phyloP scores from a whole-genome alignment of 2,113 vertebrate genomes.

The Corydoras maculifer region DNA sequence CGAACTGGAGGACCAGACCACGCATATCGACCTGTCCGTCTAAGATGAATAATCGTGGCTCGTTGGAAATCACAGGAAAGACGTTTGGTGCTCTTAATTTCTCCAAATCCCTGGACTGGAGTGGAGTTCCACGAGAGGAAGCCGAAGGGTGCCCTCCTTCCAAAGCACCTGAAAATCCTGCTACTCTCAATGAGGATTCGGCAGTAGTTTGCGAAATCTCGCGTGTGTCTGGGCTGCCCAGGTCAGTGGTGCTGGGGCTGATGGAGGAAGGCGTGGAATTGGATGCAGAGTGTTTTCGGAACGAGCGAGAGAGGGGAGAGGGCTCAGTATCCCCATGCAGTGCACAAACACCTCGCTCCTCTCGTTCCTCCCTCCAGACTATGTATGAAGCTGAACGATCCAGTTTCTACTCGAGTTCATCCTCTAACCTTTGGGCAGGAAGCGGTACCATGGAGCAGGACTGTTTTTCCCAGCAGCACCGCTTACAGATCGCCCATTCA shows the following conservation, averaged over 20 bases:
- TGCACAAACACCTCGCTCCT: constrained; percentile 20
- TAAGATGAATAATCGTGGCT: constrained; percentile 64
- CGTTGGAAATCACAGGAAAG: constrained; percentile 61
- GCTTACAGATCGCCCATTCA: constrained; percentile 37
- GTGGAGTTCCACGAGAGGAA: constrained; percentile 46
- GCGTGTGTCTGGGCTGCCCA: constrained; percentile 65
- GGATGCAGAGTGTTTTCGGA: constrained; percentile 66
- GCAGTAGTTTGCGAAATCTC: constrained; percentile 54
- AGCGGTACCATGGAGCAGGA: constrained; percentile 26
- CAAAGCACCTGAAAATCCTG: constrained; percentile 52
- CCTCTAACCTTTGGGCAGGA: constrained; percentile 28
- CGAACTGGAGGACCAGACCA: constrained; percentile 63
- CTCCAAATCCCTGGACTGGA: constrained; percentile 65
- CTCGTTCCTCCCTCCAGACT: constrained; percentile 27
- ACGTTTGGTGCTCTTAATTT: constrained; percentile 53
- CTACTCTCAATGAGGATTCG: constrained; percentile 61
- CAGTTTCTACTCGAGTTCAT: constrained; percentile 22
- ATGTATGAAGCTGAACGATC: constrained; percentile 19
- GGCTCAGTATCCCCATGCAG: constrained; percentile 44
- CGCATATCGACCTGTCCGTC: constrained; percentile 72
- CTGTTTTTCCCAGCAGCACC: constrained; percentile 39
- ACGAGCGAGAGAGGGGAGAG: constrained; percentile 51
- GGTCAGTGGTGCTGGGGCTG: constrained; percentile 66
- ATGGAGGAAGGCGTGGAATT: constrained; percentile 73
- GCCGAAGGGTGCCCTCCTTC: constrained; percentile 53